phyloP scores from a whole-genome alignment of 2,113 vertebrate species.

The Ascaphus truei region DNA sequence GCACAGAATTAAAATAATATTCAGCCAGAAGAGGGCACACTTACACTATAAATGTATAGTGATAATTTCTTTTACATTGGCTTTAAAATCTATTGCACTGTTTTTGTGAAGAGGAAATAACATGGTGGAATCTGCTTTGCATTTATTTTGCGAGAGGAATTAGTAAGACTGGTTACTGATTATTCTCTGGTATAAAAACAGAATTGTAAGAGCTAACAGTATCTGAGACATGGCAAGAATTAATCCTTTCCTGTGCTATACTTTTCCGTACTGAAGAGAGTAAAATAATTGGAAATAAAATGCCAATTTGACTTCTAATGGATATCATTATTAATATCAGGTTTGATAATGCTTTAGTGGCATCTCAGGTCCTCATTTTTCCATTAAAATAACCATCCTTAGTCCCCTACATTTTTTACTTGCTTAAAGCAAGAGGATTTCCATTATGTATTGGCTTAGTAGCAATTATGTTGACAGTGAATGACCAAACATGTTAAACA shows the following conservation, averaged over 20 bases:
- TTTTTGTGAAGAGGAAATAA: background rate
- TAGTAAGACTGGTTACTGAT: background rate
- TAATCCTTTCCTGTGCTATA: background rate
- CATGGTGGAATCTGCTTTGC: background rate
- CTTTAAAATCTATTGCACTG: background rate
- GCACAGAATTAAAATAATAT: no score
- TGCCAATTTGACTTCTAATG: no score
- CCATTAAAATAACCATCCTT: no score
- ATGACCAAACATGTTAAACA: no score
- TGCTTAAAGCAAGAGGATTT: no score
- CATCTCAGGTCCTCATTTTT: no score
- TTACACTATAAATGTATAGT: background rate
- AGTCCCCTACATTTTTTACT: no score
- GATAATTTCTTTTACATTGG: background rate
- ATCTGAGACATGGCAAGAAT: background rate
- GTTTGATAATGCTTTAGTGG: no score
- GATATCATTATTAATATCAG: no score
- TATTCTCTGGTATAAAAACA: conserved; percentile 3
- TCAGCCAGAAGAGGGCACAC: conserved; percentile 14
- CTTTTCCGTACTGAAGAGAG: background rate
- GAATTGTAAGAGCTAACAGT: background rate
- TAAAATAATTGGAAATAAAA: background rate
- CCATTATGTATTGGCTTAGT: no score
- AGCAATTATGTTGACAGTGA: no score
- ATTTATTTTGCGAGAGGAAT: background rate